Evolutionary conservation across 2,888 invertebrate species (phyloP).

Genomic region (Zygogramma bicolorata): DNA sequence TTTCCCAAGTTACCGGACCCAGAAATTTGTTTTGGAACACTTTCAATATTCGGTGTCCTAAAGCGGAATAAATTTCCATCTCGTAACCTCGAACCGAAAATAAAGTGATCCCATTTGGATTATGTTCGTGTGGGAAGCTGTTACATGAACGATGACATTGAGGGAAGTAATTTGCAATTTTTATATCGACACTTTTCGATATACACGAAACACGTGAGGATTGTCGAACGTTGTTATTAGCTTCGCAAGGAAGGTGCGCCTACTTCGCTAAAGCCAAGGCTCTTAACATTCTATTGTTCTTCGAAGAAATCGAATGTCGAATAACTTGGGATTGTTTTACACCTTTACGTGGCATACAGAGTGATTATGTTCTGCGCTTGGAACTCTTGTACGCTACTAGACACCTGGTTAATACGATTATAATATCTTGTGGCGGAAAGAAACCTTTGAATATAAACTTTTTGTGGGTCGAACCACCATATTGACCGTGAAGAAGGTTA

Average conservation of each 20-base stretch:
- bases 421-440: too few species aligned
- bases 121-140: not conserved
- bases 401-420: too few species aligned
- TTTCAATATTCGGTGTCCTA: not conserved
- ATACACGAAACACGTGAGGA: not conserved
- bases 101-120: not conserved
- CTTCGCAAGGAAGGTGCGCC: not conserved
- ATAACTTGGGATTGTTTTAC: not conserved
- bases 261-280: not conserved
- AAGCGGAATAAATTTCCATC: not conserved
- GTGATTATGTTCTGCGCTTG: not conserved
- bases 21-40: not conserved
- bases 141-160: not conserved
- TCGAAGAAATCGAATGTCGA: not conserved
- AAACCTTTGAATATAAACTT: too few species aligned
- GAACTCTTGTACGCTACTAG: not conserved
- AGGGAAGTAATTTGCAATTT: not conserved
- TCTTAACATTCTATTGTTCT: constrained; percentile 4
- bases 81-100: not conserved
- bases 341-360: not conserved
- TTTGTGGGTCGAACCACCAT: too few species aligned
- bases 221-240: not conserved
- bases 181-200: not conserved
- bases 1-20: too few species aligned
- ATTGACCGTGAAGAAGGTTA: not conserved